These are phyloP conservation scores for Coranthus polyacanthus DNA, from an alignment of 2,797 vertebrate genomes.

Conservation along the genomic window DNA sequence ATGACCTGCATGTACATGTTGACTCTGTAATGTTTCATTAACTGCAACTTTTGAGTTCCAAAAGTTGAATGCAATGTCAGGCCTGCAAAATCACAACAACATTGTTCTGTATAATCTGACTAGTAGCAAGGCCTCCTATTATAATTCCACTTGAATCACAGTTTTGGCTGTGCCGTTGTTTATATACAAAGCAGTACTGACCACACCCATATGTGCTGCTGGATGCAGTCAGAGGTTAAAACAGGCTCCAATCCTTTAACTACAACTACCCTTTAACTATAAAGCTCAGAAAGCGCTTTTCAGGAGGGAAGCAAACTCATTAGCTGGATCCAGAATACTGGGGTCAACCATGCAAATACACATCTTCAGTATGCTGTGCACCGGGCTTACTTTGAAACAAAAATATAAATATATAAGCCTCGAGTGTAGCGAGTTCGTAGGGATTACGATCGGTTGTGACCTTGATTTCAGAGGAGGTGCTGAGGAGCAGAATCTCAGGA, in stretches of 20 bases:
- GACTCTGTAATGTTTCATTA: neutral
- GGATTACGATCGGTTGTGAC: neutral
- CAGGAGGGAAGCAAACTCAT: slow-evolving; percentile 1
- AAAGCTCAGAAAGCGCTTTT: too few relatives aligned
- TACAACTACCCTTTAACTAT: too few relatives aligned
- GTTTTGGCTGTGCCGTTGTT: too few relatives aligned
- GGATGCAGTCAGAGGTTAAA: too few relatives aligned
- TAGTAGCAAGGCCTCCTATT: neutral
- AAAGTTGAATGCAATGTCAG: neutral
- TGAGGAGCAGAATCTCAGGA: slow-evolving; percentile 50
- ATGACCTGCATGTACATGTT: neutral
- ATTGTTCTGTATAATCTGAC: neutral
- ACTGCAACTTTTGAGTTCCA: neutral
- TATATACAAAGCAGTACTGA: too few relatives aligned
- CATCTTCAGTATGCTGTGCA: neutral
- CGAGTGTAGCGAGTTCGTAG: too few relatives aligned
- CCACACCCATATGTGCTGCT: too few relatives aligned
- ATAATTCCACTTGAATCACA: neutral
- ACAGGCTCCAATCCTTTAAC: too few relatives aligned
- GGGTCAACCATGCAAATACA: neutral
- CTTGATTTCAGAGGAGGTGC: neutral
- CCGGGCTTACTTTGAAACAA: neutral
- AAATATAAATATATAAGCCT: neutral
- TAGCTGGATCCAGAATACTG: slow-evolving; percentile 3
- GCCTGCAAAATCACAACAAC: neutral